Evolutionary conservation across 2,113 vertebrate genomes (phyloP).

Genomic region (Salvelinus namaycush): DNA sequence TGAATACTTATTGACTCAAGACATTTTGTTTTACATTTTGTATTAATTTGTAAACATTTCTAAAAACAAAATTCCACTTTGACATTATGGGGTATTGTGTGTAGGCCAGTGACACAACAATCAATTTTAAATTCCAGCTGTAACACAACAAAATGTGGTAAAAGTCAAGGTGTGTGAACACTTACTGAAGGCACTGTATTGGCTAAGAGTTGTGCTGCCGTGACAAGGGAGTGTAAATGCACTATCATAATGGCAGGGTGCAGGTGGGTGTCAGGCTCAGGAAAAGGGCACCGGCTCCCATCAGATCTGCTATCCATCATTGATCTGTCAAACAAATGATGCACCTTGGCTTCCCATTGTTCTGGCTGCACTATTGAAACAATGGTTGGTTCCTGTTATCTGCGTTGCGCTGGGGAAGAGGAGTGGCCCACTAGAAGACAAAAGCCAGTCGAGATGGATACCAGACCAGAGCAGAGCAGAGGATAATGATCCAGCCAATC

Average conservation of each 20-base stretch:
- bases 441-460: constrained; percentile 26
- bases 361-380: constrained; percentile 5
- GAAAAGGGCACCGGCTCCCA: constrained; percentile 41
- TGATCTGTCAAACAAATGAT: constrained; percentile 49
- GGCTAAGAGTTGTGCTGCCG: constrained; percentile 9
- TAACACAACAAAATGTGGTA: no score
- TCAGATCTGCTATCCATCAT: constrained; percentile 43
- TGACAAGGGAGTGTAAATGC: constrained; percentile 13
- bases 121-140: no score
- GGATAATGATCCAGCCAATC: constrained; percentile 30
- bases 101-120: no score
- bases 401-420: background rate
- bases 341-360: constrained; percentile 38
- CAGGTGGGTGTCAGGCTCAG: constrained; percentile 4
- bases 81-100: no score
- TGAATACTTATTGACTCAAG: no score
- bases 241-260: constrained; percentile 1
- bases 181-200: background rate
- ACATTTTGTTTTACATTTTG: no score
- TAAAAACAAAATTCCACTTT: no score
- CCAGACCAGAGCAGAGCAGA: background rate
- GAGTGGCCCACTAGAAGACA: constrained; percentile 18
- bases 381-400: constrained; percentile 20
- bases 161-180: no score
- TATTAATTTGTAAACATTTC: no score